Evolutionary conservation across 2,113 vertebrate species (phyloP).

Genomic region (Morone saxatilis): DNA sequence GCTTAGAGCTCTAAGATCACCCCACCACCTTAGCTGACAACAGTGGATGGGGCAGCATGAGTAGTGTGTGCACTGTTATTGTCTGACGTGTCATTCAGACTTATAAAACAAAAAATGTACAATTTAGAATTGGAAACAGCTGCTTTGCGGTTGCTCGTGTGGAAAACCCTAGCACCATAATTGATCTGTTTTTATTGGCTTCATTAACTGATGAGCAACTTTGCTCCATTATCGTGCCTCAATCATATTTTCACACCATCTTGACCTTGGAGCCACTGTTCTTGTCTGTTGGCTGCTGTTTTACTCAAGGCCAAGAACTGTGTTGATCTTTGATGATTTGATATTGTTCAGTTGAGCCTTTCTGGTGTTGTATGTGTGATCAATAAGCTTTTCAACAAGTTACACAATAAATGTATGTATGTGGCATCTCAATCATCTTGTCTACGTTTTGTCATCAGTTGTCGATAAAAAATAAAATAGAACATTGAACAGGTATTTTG

Average conservation of each 20-base stretch:
- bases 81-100: constrained; percentile 23
- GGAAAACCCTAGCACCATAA: neutral
- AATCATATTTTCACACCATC: neutral
- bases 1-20: neutral
- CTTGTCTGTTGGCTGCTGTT: constrained; percentile 46
- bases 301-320: constrained; percentile 42
- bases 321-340: constrained; percentile 56
- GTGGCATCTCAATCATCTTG: constrained; percentile 53
- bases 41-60: neutral
- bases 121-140: constrained; percentile 30
- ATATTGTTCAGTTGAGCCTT: constrained; percentile 61
- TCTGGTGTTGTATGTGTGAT: constrained; percentile 72
- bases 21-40: constrained; percentile 15
- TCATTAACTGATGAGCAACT: constrained; percentile 1
- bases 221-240: neutral
- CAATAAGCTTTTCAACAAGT: constrained; percentile 62
- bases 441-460: constrained; percentile 13
- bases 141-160: constrained; percentile 15
- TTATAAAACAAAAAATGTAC: constrained; percentile 44
- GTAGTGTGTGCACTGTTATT: constrained; percentile 6
- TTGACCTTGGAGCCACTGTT: constrained; percentile 42
- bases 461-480: constrained; percentile 3
- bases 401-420: constrained; percentile 77
- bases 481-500: neutral
- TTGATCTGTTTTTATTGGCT: constrained; percentile 7